Conservation (phyloP, 2,888 invertebrate genomes). For the Heliconius aoede region DNA sequence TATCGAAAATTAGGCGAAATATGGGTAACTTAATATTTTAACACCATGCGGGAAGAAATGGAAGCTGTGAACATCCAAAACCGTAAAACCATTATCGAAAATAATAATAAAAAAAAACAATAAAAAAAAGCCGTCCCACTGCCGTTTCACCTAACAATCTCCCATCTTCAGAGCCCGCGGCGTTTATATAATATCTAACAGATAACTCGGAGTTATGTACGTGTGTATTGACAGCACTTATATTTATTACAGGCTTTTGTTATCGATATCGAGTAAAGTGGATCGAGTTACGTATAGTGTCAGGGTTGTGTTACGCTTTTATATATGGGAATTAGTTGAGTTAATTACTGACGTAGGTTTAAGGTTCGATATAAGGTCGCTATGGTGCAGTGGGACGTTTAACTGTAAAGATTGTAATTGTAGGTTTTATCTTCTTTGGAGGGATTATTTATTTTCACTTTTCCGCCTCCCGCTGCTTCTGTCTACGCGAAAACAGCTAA, state of each 20-base stretch:
- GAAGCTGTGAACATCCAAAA: no score
- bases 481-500: no score
- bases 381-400: not conserved
- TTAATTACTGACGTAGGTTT: not conserved
- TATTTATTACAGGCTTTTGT: constrained; percentile 80
- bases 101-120: not conserved
- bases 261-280: constrained; percentile 58
- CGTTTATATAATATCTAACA: constrained; percentile 80
- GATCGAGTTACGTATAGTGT: constrained; percentile 21
- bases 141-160: constrained; percentile 51
- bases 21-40: no score
- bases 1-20: no score
- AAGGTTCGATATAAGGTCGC: not conserved
- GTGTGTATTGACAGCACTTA: constrained; percentile 79
- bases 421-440: not conserved
- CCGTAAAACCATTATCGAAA: not conserved
- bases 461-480: no score
- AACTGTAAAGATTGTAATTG: not conserved
- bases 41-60: no score
- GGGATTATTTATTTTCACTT: no score
- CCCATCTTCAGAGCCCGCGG: constrained; percentile 74
- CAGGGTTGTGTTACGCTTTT: constrained; percentile 14
- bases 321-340: not conserved
- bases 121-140: constrained; percentile 47
- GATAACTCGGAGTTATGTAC: constrained; percentile 74